Conservation (phyloP, 1,140 invertebrate species). For the Diorhabda sublineata region DNA sequence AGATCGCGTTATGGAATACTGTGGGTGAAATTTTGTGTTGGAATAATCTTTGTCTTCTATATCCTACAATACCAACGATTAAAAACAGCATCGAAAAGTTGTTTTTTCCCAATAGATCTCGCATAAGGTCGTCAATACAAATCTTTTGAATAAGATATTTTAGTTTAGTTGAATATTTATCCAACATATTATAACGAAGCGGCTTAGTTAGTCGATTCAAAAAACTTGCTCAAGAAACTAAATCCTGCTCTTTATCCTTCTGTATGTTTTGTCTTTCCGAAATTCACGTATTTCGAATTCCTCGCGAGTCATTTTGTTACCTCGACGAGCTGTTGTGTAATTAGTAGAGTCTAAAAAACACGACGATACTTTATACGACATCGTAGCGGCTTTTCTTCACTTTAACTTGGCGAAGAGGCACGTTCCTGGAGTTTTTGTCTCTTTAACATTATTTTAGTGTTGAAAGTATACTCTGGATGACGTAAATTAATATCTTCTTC, state of each 20-base stretch:
- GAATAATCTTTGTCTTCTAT: too few species aligned
- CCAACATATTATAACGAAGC: too few species aligned
- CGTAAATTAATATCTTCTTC: neutral
- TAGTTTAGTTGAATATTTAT: too few species aligned
- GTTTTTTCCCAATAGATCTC: too few species aligned
- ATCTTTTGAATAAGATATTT: too few species aligned
- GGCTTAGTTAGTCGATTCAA: neutral
- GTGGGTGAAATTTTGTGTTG: too few species aligned
- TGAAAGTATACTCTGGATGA: neutral
- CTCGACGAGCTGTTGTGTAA: slow-evolving; percentile 31
- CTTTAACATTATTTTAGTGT: neutral
- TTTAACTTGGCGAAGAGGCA: slow-evolving; percentile 27
- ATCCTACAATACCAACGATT: too few species aligned
- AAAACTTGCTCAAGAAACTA: neutral
- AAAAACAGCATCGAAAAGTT: too few species aligned
- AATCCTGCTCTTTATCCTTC: neutral
- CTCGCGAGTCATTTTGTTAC: slow-evolving; percentile 33
- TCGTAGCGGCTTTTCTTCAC: slow-evolving; percentile 25
- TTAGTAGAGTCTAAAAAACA: slow-evolving; percentile 33
- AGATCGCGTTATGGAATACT: too few species aligned
- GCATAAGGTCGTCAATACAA: too few species aligned
- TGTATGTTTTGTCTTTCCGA: slow-evolving; percentile 7
- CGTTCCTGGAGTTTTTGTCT: slow-evolving; percentile 3
- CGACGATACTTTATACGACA: slow-evolving; percentile 34
- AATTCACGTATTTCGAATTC: slow-evolving; percentile 33